Base-by-base conservation (phyloP, 2,888 invertebrate genomes). In the Rutpela maculata region DNA sequence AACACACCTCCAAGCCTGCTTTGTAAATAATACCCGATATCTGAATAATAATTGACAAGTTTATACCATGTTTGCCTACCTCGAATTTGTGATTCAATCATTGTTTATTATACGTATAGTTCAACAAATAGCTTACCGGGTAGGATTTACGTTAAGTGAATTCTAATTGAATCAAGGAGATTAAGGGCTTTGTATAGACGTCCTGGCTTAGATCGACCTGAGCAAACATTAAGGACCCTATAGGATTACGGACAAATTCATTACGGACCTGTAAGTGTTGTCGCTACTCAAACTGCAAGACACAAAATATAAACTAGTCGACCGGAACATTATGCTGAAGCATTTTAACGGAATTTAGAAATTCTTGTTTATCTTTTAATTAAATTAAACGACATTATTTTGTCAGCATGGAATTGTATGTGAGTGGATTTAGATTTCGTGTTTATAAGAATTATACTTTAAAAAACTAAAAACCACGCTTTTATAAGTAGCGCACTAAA, bases 91-190 rank as follows among this genome's bases (percentile, higher is more conserved):
- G 50, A 55, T 19, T 50, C 67, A 26, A 55, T 55, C 60, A 60
- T 60, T 70, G 70, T 70, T 70, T 70, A 70, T 70, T 60, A 43
- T 70, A 38, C 38, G 60, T 31, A 59, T 60, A 38, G 56, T 38
- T 70, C 60, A 43, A 59, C 70, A 70, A 70, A 70, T 43, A 70
- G 35, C 60, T 69, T 57, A 50, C 50, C 71, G 17, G 55, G 63
- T 22, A 31, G 77, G 77, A 77, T 74, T 65, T 77, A 50, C 69
- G 70, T 73, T 72, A 71, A 77, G 77, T 77, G 77, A 74, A 77
- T 74, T 77, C 74, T 77, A 74, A 77, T 77, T 74, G 70, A 77
- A 77, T 77, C 65, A 70, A 19, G 43, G 50, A 74, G 67, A 74
- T 74, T 77, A 74, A 74, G 69, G 74, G 77, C 69, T 74, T 67